Conservation (phyloP, 2,797 vertebrate species). For the Margarornis squamiger region DNA sequence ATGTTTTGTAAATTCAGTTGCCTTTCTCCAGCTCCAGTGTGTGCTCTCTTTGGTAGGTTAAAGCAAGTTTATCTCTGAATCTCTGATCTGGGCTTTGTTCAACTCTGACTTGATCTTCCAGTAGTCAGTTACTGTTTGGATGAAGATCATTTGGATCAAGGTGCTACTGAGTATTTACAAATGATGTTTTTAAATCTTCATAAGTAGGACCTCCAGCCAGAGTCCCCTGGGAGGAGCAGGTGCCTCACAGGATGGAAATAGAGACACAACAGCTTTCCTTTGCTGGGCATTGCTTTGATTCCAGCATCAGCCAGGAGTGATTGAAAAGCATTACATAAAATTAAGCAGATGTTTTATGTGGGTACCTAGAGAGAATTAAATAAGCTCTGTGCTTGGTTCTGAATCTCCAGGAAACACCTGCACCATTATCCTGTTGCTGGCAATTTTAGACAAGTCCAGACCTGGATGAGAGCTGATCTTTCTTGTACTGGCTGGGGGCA, state of each 20-base stretch:
- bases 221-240: not conserved
- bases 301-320: not conserved
- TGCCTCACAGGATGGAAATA: not conserved
- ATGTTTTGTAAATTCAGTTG: slow-evolving; percentile 13
- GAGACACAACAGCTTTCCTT: not conserved
- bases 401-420: not conserved
- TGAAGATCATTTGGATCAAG: not conserved
- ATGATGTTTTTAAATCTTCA: not conserved
- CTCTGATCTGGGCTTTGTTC: not conserved
- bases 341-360: not conserved
- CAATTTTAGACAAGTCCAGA: not conserved
- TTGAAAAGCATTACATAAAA: not conserved
- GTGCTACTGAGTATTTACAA: not conserved
- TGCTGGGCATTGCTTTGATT: not conserved
- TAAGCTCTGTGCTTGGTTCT: not conserved
- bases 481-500: not conserved
- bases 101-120: not conserved
- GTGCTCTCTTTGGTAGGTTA: not conserved
- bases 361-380: not conserved
- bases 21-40: not conserved
- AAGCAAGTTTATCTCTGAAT: not conserved
- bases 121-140: not conserved
- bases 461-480: not conserved
- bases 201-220: not conserved
- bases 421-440: not conserved